Percentiles rank a stretch among this genome's conserved stretches.
These are phyloP conservation scores for Drosophila demipolita DNA, from an alignment of 2,888 invertebrate genomes.

Conservation along the genomic window DNA sequence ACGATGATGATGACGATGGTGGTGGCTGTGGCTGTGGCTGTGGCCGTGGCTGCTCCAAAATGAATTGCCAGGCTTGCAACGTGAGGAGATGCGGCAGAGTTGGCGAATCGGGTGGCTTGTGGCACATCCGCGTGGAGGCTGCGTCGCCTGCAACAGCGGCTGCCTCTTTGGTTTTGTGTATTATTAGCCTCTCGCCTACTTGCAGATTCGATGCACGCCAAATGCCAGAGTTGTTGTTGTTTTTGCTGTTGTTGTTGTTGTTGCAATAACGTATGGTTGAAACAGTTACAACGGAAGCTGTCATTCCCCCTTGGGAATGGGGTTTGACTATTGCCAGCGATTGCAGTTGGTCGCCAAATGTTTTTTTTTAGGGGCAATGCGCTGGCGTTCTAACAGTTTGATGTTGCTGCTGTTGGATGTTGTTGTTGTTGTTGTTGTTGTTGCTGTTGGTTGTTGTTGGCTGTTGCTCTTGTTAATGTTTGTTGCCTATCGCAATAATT, in stretches of 20 bases:
- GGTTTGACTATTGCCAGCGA: conserved; percentile 54
- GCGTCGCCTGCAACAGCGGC: conserved; percentile 14
- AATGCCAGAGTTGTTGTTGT: conserved; percentile 55
- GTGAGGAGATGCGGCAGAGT: not conserved
- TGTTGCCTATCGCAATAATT: conserved; percentile 76
- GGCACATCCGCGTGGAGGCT: conserved; percentile 56
- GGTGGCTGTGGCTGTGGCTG: conserved; percentile 11
- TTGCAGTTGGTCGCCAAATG: conserved; percentile 42
- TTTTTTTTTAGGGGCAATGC: conserved; percentile 30
- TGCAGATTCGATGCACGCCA: conserved; percentile 83
- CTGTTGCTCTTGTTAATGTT: conserved; percentile 49
- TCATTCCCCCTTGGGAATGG: conserved; percentile 77
- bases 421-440: conserved; percentile 24
- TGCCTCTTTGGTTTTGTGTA: conserved; percentile 58
- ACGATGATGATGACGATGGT: conserved; percentile 19
- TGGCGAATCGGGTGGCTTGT: conserved; percentile 22
- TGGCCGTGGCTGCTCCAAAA: conserved; percentile 66
- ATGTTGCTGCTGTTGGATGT: conserved; percentile 30
- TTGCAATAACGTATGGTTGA: conserved; percentile 77
- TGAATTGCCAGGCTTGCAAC: conserved; percentile 65
- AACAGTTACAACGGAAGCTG: conserved; percentile 81
- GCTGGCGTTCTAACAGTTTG: conserved; percentile 41
- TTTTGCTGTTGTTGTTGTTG: conserved; percentile 54
- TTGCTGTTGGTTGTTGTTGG: conserved; percentile 4
- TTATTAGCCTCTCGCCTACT: conserved; percentile 82